These are phyloP conservation scores for Himalopsyche tibetana DNA, from an alignment of 2,888 invertebrate species.

Conservation along the genomic window DNA sequence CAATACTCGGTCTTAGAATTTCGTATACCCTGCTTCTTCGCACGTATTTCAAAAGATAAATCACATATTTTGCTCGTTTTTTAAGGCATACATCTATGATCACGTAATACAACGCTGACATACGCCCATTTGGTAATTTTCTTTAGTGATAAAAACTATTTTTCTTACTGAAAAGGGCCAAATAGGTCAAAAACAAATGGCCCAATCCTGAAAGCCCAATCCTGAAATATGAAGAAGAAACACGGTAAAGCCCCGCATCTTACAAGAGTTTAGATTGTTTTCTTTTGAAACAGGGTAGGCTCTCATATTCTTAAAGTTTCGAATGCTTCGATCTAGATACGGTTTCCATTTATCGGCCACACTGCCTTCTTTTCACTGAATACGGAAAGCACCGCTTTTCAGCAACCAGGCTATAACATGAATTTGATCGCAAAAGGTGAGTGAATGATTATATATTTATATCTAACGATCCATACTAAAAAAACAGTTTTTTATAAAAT, in stretches of 20 bases:
- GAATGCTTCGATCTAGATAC: constrained; percentile 30
- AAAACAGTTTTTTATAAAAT: no score
- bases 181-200: neutral
- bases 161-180: neutral
- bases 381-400: constrained; percentile 57
- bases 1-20: no score
- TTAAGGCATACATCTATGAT: no score
- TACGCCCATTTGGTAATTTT: no score
- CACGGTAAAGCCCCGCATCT: neutral
- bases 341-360: constrained; percentile 32
- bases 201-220: neutral
- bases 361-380: constrained; percentile 54
- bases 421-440: neutral
- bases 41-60: no score
- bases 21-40: no score
- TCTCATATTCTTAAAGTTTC: constrained; percentile 24
- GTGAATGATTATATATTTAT: neutral
- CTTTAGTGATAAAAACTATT: no score
- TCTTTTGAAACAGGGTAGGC: constrained; percentile 28
- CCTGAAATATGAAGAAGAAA: neutral
- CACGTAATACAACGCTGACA: no score
- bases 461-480: no score
- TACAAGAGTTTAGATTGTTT: constrained; percentile 29
- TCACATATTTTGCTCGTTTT: no score
- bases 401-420: neutral